phyloP scores from a whole-genome alignment of 2,113 vertebrate species.

The Entelurus aequoreus region DNA sequence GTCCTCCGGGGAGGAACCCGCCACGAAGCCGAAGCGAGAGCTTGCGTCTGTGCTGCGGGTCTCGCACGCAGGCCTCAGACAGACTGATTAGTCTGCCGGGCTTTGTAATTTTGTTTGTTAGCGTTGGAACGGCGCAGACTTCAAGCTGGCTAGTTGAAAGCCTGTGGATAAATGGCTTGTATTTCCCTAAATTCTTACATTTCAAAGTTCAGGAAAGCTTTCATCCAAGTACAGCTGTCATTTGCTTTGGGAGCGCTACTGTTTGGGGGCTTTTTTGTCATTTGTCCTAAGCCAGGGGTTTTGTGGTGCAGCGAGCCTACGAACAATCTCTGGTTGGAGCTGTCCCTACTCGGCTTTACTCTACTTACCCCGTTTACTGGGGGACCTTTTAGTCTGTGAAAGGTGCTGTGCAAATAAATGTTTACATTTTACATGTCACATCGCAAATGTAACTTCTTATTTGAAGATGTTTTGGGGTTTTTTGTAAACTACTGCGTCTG shows the following conservation, averaged over 20 bases:
- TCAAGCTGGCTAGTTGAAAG: slow-evolving; percentile 19
- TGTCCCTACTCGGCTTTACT: too few species aligned
- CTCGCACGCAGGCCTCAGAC: slow-evolving; percentile 46
- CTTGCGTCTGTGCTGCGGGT: slow-evolving; percentile 4
- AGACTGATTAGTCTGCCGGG: slow-evolving; percentile 58
- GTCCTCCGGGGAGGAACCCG: slow-evolving; percentile 5
- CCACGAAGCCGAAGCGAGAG: not conserved
- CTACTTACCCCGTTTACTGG: too few species aligned
- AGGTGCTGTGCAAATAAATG: too few species aligned
- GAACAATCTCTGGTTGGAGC: too few species aligned
- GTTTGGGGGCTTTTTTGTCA: slow-evolving; percentile 15
- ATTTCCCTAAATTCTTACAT: slow-evolving; percentile 25
- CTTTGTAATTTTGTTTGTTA: slow-evolving; percentile 52
- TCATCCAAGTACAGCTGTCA: slow-evolving; percentile 16
- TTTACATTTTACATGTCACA: too few species aligned
- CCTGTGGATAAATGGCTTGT: slow-evolving; percentile 21
- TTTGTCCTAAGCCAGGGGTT: not conserved
- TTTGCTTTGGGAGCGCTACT: slow-evolving; percentile 26
- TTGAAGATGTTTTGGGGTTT: too few species aligned
- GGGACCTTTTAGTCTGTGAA: too few species aligned
- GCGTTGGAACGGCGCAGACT: slow-evolving; percentile 35
- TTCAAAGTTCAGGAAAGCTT: slow-evolving; percentile 21
- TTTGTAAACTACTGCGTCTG: too few species aligned
- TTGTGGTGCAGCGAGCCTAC: not conserved
- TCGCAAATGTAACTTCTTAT: too few species aligned